phyloP scores from a whole-genome alignment of 2,888 invertebrate genomes.

The Sepiola atlantica region DNA sequence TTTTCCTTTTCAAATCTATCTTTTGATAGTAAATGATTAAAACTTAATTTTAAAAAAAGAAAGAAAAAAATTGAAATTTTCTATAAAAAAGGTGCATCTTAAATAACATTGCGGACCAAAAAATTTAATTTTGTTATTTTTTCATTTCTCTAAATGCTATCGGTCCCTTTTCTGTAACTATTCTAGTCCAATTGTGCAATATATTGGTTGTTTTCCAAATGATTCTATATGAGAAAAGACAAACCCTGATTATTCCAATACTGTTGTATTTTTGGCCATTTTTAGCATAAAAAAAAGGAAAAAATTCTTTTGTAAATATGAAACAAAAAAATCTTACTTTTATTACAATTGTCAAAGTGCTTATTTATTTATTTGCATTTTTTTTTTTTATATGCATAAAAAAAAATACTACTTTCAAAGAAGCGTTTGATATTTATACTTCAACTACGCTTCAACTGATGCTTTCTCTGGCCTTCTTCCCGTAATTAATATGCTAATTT shows the following conservation, averaged over 20 bases:
- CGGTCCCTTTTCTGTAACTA: background rate
- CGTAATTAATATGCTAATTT: too few relatives aligned
- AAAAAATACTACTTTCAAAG: too few relatives aligned
- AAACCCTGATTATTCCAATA: constrained; percentile 21
- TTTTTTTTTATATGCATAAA: background rate
- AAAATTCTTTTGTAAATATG: background rate
- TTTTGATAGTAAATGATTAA: background rate
- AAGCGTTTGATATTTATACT: too few relatives aligned
- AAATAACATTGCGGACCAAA: constrained; percentile 15
- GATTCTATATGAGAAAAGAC: background rate
- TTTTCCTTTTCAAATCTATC: background rate
- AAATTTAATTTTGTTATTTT: background rate
- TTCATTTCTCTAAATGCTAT: background rate
- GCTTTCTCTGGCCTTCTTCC: too few relatives aligned
- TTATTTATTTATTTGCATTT: background rate
- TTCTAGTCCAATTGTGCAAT: background rate
- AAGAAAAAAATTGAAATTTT: background rate
- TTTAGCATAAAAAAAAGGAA: background rate
- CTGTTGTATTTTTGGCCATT: constrained; percentile 32
- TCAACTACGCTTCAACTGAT: too few relatives aligned
- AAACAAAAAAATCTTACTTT: background rate
- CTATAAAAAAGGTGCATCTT: background rate
- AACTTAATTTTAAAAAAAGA: too few relatives aligned
- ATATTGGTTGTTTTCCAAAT: background rate
- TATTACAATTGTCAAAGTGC: constrained; percentile 32